These are phyloP conservation scores for Eupeodes luniger DNA, from an alignment of 2,888 invertebrate species.

Conservation along the genomic window DNA sequence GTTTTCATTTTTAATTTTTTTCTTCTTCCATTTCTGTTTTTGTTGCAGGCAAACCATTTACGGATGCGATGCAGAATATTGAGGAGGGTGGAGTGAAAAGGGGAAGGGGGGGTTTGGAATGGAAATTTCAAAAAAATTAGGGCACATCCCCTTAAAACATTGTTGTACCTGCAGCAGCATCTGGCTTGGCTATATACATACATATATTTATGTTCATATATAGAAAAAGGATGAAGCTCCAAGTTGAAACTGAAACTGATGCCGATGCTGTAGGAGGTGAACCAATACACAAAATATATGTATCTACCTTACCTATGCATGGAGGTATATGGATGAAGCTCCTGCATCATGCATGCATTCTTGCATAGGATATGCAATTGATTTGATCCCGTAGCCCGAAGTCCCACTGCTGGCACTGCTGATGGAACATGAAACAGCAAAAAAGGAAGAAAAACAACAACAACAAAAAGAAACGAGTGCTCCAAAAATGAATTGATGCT, in stretches of 20 bases:
- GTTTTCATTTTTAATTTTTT: not conserved
- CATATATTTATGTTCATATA: too few species aligned
- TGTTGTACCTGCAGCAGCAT: conserved; percentile 63
- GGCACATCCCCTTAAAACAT: conserved; percentile 64
- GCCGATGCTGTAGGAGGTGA: conserved; percentile 10
- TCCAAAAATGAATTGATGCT: conserved; percentile 72
- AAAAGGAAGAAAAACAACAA: not conserved
- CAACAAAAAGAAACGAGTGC: conserved; percentile 13
- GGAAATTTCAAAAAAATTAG: conserved; percentile 65
- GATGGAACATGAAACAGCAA: conserved; percentile 11
- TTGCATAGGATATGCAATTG: conserved; percentile 70
- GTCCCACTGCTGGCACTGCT: conserved; percentile 32
- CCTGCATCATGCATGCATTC: conserved; percentile 69
- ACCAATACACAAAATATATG: not conserved
- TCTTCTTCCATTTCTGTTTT: not conserved
- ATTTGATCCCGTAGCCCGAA: conserved; percentile 66
- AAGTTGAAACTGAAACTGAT: conserved; percentile 1
- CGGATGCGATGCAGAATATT: not conserved
- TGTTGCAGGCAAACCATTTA: conserved; percentile 17
- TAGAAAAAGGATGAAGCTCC: not conserved
- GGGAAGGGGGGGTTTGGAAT: conserved; percentile 29
- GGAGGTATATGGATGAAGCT: conserved; percentile 21
- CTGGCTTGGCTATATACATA: not conserved
- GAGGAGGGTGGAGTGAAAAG: not conserved
- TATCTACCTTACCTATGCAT: not conserved